Percentiles rank a stretch among this genome's conserved stretches.
phyloP scores from a whole-genome alignment of 2,888 invertebrate genomes.

The Megastigmus dorsalis region DNA sequence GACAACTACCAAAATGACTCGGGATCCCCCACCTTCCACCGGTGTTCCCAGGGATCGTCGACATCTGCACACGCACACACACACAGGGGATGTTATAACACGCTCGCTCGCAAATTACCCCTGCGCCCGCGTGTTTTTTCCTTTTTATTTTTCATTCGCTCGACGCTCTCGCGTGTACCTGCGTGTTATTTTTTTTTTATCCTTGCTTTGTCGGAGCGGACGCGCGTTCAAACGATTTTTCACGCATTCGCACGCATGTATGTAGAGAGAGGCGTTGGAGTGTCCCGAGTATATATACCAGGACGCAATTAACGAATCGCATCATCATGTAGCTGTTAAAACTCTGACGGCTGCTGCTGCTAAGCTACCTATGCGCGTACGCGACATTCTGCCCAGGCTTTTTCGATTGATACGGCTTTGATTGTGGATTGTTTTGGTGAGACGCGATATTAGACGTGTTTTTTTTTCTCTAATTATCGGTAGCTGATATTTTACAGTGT shows the following conservation, averaged over 20 bases:
- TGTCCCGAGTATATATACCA: too few relatives aligned
- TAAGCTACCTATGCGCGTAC: too few relatives aligned
- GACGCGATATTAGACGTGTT: too few relatives aligned
- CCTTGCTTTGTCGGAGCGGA: not conserved
- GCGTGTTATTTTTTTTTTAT: not conserved
- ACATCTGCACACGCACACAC: conserved; percentile 41
- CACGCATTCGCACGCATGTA: not conserved
- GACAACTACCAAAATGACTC: conserved; percentile 53
- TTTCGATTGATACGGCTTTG: too few relatives aligned
- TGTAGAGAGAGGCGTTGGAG: too few relatives aligned
- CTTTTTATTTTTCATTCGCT: not conserved
- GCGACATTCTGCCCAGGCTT: too few relatives aligned
- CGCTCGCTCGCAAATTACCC: conserved; percentile 45
- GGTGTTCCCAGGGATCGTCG: conserved; percentile 47
- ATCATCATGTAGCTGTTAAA: conserved; percentile 27
- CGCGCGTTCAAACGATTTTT: conserved; percentile 37
- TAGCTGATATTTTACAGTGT: too few relatives aligned
- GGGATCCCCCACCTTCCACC: too few relatives aligned
- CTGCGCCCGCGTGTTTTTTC: not conserved
- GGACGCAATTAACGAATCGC: not conserved
- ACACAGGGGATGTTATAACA: too few relatives aligned
- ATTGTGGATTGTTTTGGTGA: too few relatives aligned
- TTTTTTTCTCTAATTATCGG: too few relatives aligned
- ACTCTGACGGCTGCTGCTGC: not conserved
- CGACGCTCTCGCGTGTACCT: conserved; percentile 26